Percentiles rank a stretch among this genome's conserved stretches.
phyloP scores from a whole-genome alignment of 2,888 invertebrate species.

The Steinernema carpocapsae region DNA sequence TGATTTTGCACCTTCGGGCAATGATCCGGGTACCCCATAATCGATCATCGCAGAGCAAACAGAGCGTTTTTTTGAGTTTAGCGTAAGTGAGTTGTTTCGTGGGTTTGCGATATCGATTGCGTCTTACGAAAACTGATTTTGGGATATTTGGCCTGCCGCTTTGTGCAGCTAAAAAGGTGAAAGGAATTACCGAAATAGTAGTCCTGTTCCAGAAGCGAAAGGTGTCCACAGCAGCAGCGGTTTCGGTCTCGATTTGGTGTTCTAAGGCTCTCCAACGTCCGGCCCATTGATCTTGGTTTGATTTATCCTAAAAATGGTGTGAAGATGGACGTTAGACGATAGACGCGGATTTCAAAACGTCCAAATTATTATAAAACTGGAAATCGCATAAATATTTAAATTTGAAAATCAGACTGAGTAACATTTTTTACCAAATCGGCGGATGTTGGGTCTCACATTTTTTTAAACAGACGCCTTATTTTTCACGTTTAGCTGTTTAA shows the following conservation, averaged over 20 bases:
- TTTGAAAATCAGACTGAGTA: too few species aligned
- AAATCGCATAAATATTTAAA: background rate
- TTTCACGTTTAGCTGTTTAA: too few species aligned
- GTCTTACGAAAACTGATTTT: too few species aligned
- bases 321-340: background rate
- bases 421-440: too few species aligned
- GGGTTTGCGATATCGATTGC: background rate
- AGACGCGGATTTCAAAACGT: too few species aligned
- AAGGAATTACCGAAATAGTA: slow-evolving; percentile 1
- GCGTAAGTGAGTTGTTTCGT: slow-evolving; percentile 9
- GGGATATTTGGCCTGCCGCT: background rate
- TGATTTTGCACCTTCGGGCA: background rate
- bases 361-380: background rate
- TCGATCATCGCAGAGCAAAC: slow-evolving; percentile 17
- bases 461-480: too few species aligned
- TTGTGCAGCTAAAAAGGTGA: background rate
- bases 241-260: slow-evolving; percentile 19
- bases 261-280: slow-evolving; percentile 6
- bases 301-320: background rate
- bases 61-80: background rate
- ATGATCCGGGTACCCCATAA: background rate
- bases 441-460: too few species aligned
- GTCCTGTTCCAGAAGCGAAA: slow-evolving; percentile 24
- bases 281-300: background rate
- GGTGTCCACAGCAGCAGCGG: slow-evolving; percentile 18